Evolutionary conservation across 2,888 invertebrate genomes (phyloP).

Genomic region (Sinopyrophorus schimmeli): DNA sequence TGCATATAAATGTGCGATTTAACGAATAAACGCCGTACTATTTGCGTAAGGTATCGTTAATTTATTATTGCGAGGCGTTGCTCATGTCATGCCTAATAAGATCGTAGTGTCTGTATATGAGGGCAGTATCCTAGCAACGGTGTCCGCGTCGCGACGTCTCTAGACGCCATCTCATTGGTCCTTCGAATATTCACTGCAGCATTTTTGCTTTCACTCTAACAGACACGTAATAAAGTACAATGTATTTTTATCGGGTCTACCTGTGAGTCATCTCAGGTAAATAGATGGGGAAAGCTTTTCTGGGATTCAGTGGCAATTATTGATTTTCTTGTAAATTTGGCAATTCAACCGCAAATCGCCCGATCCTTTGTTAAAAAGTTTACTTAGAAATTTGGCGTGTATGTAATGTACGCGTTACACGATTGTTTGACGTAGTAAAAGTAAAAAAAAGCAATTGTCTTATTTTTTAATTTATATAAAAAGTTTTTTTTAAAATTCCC

Average conservation of each 20-base stretch:
- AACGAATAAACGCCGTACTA: too few relatives aligned
- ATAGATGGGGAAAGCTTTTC: slow-evolving; percentile 60
- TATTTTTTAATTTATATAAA: too few relatives aligned
- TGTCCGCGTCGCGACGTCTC: slow-evolving; percentile 43
- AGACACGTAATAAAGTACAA: slow-evolving; percentile 45
- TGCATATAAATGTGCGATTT: too few relatives aligned
- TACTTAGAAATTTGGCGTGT: too few relatives aligned
- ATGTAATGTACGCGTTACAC: too few relatives aligned
- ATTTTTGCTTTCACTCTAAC: slow-evolving; percentile 41
- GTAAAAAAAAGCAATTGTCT: too few relatives aligned
- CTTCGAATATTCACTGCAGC: slow-evolving; percentile 41
- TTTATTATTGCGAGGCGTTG: too few relatives aligned
- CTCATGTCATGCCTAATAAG: slow-evolving; percentile 1
- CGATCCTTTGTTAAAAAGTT: too few relatives aligned
- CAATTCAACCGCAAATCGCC: too few relatives aligned
- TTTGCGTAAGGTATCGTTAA: too few relatives aligned
- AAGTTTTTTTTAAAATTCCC: too few relatives aligned
- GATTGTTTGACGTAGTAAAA: too few relatives aligned
- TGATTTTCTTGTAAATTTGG: slow-evolving; percentile 22
- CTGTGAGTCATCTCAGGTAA: slow-evolving; percentile 52
- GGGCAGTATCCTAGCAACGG: slow-evolving; percentile 43
- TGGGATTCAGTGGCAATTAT: slow-evolving; percentile 26
- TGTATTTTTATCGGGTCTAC: slow-evolving; percentile 53
- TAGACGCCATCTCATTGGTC: slow-evolving; percentile 50
- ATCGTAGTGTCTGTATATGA: slow-evolving; percentile 44